Conservation (phyloP, 2,888 invertebrate genomes). For the Amblyjoppa fuscipennis region DNA sequence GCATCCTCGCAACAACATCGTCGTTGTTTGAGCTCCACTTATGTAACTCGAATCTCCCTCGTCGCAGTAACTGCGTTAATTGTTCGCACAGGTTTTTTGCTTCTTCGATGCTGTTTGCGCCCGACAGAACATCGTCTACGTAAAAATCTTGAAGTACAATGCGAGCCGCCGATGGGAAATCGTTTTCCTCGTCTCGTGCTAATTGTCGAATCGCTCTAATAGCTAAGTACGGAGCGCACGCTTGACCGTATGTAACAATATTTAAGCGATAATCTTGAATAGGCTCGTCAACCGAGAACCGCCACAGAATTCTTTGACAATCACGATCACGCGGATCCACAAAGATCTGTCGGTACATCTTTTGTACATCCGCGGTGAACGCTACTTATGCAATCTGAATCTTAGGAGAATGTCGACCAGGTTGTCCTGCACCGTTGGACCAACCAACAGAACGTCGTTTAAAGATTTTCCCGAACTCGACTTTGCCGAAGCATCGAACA, state of each 20-base stretch:
- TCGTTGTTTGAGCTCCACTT: constrained; percentile 37
- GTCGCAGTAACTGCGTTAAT: background rate
- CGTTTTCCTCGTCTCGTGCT: constrained; percentile 23
- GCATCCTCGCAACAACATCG: background rate
- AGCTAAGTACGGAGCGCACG: constrained; percentile 20
- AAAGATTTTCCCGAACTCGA: no score
- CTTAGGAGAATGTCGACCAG: no score
- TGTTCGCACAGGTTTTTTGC: background rate
- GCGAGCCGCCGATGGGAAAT: background rate
- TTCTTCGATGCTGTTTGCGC: constrained; percentile 5
- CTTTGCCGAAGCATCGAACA: no score
- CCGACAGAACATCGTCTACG: constrained; percentile 26
- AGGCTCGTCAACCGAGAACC: background rate
- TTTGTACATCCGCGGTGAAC: background rate
- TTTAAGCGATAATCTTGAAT: background rate
- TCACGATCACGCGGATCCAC: background rate
- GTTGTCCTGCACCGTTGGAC: no score
- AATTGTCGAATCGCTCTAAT: constrained; percentile 21
- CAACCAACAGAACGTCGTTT: no score
- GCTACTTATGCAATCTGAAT: background rate
- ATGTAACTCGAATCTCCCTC: constrained; percentile 28
- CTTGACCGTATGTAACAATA: constrained; percentile 13
- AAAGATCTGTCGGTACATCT: background rate
- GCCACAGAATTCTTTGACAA: constrained; percentile 7
- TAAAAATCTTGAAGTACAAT: constrained; percentile 5